Evolutionary conservation across 2,797 vertebrate genomes (phyloP).

Genomic region (Muraenolepis orangiensis): DNA sequence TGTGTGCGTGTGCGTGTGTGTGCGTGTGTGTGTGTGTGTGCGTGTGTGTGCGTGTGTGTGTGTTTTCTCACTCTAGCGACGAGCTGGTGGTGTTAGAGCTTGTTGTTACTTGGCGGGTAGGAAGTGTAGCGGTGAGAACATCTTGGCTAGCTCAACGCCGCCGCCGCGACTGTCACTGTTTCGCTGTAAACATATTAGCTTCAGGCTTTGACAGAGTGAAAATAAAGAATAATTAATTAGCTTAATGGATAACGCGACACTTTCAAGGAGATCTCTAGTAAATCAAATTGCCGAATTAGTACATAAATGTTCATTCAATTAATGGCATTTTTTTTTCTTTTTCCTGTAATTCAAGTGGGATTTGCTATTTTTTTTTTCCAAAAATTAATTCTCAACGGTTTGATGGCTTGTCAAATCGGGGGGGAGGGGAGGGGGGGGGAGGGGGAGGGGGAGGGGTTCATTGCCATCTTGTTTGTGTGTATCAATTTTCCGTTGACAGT

Average conservation of each 20-base stretch:
- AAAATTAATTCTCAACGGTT: constrained; percentile 30
- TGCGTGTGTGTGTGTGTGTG: constrained; percentile 3
- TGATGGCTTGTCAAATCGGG: constrained; percentile 69
- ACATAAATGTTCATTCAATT: constrained; percentile 55
- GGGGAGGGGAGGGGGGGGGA: constrained; percentile 49
- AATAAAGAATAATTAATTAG: constrained; percentile 55
- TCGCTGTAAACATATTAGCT: not conserved
- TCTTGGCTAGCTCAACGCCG: not conserved
- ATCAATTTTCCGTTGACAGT: constrained; percentile 63
- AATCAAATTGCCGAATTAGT: constrained; percentile 57
- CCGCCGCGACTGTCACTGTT: not conserved
- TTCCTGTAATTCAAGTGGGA: constrained; percentile 33
- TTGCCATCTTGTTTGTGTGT: constrained; percentile 50
- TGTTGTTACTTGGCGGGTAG: not conserved
- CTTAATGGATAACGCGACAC: constrained; percentile 55
- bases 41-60: not conserved
- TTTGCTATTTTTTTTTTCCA: constrained; percentile 24
- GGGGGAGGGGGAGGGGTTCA: constrained; percentile 27
- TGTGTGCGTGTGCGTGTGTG: constrained; percentile 6
- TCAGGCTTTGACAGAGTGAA: constrained; percentile 1
- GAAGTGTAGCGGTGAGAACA: not conserved
- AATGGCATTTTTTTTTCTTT: constrained; percentile 54
- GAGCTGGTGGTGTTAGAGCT: not conserved
- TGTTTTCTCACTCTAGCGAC: not conserved
- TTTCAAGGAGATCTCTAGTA: constrained; percentile 50